Evolutionary conservation across 2,888 invertebrate species (phyloP), one percentile per base, ranked within the genome.

Genomic region (Eupithecia exiguata): DNA sequence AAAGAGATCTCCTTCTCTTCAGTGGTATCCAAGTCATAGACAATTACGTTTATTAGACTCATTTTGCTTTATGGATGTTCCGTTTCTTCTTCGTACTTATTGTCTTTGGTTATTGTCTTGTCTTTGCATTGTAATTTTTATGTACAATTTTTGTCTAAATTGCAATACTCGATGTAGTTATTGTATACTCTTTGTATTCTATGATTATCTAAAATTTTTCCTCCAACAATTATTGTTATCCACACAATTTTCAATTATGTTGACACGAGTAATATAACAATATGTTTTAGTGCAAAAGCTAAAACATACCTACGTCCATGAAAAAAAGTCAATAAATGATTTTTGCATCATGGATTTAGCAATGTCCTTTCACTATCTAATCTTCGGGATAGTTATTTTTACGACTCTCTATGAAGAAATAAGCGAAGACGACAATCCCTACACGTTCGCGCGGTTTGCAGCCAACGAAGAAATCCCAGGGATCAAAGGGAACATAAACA

Each of bases 361-460:
- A 49, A 74, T 82, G 74, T 62, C 84, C n/a, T 80, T 87, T 65
- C 89, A 89, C 79, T 88, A 85, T 69, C 61, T 86, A 30, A 84
- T 86, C 1, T 79, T 87, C 58, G 79, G 84, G 10, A 38, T 87
- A 61, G 79, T 89, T 35, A 9, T 86, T 58, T 86, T 84, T 72
- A 78, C 78, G 67, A 77, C 78, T 40, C 18, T 82, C 21, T 77
- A 77, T 58, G 77, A 77, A 16, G 69, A 73, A 35, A 77, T 78
- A 6, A 73, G 77, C 7, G 77, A 82, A 25, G 72, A 74, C 1
- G 73, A 73, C 0, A 69, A 63, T 61, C 10, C 21, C 3, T 71
- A 67, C 10, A n/a, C 75, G n/a, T 76, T 71, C n/a, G 25, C 58
- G 43, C 66, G 67, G 10, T 75, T 70, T 10, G 69, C 73, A 62